Percentiles rank a stretch among this genome's conserved stretches.
These are phyloP conservation scores for Synanthedon myopaeformis DNA, from an alignment of 2,888 invertebrate species.

Conservation along the genomic window DNA sequence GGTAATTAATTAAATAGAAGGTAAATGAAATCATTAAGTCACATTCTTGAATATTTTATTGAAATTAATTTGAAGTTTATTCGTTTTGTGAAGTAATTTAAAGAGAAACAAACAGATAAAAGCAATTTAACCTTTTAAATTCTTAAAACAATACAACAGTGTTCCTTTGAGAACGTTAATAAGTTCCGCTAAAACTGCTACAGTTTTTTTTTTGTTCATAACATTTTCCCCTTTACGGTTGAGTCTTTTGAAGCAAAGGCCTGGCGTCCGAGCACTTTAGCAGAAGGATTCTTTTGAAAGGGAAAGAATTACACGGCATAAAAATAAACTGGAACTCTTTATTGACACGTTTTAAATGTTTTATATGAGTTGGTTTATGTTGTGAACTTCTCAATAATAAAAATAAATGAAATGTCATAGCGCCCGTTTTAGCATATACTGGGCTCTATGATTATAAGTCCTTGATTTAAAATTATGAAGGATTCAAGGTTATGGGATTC, in stretches of 20 bases:
- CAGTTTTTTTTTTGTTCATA: not conserved
- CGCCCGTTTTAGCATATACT: no score
- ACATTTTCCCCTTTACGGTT: conserved; percentile 17
- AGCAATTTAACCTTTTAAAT: not conserved
- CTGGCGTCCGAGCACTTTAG: conserved; percentile 10
- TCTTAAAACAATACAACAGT: not conserved
- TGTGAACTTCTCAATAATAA: no score
- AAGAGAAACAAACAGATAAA: no score
- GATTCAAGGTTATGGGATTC: no score
- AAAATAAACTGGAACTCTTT: not conserved
- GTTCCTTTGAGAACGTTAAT: not conserved
- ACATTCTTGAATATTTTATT: not conserved
- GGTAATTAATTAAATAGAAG: no score
- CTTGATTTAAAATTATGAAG: no score
- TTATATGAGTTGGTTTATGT: no score
- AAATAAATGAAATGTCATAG: no score
- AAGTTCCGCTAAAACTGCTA: not conserved
- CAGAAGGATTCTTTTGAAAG: not conserved
- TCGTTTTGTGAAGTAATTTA: no score
- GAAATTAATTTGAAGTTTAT: not conserved
- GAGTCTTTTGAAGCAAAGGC: conserved; percentile 24
- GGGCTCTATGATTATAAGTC: no score
- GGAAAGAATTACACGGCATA: not conserved
- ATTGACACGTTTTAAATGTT: no score
- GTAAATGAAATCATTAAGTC: not conserved